Evolutionary conservation across 1,140 invertebrate species (phyloP), one percentile per base, ranked within the genome.

Genomic region (Aphelenchoides besseyi): DNA sequence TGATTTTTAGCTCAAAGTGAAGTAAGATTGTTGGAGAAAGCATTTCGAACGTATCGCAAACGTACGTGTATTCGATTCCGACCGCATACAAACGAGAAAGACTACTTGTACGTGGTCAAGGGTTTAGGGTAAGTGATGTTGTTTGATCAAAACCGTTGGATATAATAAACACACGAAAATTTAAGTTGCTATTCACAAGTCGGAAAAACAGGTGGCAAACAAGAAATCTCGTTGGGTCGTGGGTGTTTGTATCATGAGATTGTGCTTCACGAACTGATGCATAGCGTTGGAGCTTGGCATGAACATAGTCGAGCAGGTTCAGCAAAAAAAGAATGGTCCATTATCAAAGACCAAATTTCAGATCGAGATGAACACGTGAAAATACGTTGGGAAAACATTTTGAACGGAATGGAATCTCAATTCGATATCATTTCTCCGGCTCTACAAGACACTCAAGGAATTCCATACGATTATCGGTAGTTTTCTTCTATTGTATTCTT

Each of bases 361-460:
- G 82, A 82, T 66, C 36, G 81, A 0, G 81, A 83, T 54, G 74
- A 85, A 36, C 75, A 85, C 52, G 79, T 85, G 23, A 41, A 57
- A 5, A 85, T 85, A n/a, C 64, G 72, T n/a, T 83, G 82, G 82
- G 82, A 84, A 48, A 83, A 83, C 61, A 85, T 83, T 68, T 59
- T 84, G 70, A 79, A 79, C 59, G 81, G 81, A 52, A 84, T 83
- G 82, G 82, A 84, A 54, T 73, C 69, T n/a, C 82, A 83, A 66
- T 83, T 83, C 61, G 81, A 83, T 53, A 82, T 83, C 35, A 82
- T 83, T 70, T 81, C 78, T 12, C 72, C 81, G 3, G 82, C 82
- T 3, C 64, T 84, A 3, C 80, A 84, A 72, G 82, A 83, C 69
- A 79, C 74, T n/a, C 79, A 77, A 63, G 83, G 82, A 18, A 81